Conservation (phyloP, 37 sponge, comb jelly and placozoan species). For the Agelas oroides region DNA sequence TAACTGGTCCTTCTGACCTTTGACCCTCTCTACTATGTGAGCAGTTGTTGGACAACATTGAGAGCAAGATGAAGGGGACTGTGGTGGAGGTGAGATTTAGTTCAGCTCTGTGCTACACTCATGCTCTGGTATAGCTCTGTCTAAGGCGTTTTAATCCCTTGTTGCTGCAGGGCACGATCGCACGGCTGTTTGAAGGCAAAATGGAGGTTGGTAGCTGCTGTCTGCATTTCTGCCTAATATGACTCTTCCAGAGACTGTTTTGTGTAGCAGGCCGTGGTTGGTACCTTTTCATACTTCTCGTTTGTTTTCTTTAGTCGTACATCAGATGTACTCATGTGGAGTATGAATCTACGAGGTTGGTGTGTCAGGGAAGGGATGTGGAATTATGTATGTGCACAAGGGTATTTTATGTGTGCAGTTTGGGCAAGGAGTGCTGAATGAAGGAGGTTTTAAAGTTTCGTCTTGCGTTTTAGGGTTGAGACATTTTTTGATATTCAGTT, state of each 20-base stretch:
- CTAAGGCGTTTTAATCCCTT: background rate
- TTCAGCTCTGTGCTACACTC: background rate
- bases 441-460: no score
- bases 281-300: no score
- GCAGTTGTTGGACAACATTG: conserved; percentile 94
- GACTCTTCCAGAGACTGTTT: no score
- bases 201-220: conserved; percentile 71
- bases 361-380: background rate
- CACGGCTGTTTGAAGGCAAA: conserved; percentile 92
- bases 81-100: conserved; percentile 80
- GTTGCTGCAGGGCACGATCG: conserved; percentile 84
- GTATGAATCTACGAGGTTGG: conserved; percentile 82
- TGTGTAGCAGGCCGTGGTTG: background rate
- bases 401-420: no score
- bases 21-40: no score
- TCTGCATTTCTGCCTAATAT: background rate
- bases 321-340: conserved; percentile 85
- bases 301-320: conserved; percentile 78
- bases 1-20: no score
- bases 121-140: background rate
- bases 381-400: no score
- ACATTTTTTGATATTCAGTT: conserved; percentile 98
- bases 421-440: no score
- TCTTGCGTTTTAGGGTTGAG: conserved; percentile 59
- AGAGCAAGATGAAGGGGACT: conserved; percentile 97